Evolutionary conservation across 2,888 invertebrate genomes (phyloP), one percentile per base, ranked within the genome.

Genomic region (Hipparchia sbordonii): DNA sequence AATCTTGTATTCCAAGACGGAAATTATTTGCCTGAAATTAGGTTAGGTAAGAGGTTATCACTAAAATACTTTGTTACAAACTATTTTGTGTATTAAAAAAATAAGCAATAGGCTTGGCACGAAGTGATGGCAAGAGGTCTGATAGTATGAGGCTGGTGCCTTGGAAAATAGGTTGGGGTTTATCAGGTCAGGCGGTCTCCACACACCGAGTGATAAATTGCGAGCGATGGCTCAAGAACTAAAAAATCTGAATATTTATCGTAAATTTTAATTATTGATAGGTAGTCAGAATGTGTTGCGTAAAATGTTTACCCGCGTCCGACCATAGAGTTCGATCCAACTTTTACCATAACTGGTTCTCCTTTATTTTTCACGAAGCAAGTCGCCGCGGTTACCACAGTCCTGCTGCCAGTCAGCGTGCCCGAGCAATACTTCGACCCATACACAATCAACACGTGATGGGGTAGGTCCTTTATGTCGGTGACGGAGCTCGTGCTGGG

Each of bases 351-450:
- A 0, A 84, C 78, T 23, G 76, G 76, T 12, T 78, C 78, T 0
- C 76, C 68, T 2, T 74, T 72, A 13, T 80, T 77, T 12, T 72
- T 77, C 1, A 77, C 57, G 23, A 91, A 83, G 78, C 92, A 92
- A 72, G 87, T 88, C 1, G 93, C 92, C 0, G 84, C 83, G 0
- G 91, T 90, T 2, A 90, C 67, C 0, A 88, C 88, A 4, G 87
- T 82, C 68, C 80, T 84, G 74, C 91, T 91, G 46, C 82, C 77
- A 56, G 91, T 79, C 57, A 93, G 76, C 51, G 82, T 80, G 0
- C 92, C 93, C 1, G 93, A 92, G 74, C 93, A 93, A 78, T 85
- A 92, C 57, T 82, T 75, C 7, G 74, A 81, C 6, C 77, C 80
- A 70, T 88, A 89, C 12, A 87, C 87, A 10, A 92, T 82, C 9